phyloP scores from a whole-genome alignment of 2,888 invertebrate species.

The Drosophila nigritarsus region DNA sequence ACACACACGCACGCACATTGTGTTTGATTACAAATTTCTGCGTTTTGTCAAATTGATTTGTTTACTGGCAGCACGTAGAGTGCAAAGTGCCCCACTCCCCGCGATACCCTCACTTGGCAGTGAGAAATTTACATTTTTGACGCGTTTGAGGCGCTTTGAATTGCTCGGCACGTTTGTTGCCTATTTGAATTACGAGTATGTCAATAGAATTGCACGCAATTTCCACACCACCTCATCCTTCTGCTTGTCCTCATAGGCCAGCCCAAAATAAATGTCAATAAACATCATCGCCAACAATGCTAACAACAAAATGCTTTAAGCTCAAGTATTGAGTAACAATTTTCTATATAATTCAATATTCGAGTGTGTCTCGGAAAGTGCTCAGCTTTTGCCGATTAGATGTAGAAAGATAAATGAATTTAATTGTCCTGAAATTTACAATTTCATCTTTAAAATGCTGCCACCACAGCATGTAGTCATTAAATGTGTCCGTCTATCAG shows the following conservation, averaged over 20 bases:
- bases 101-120: not conserved
- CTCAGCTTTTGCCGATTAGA: not conserved
- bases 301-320: constrained; percentile 42
- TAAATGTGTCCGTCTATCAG: constrained; percentile 1
- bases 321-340: constrained; percentile 13
- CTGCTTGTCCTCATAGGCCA: constrained; percentile 23
- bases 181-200: constrained; percentile 74
- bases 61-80: constrained; percentile 54
- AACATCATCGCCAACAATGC: constrained; percentile 45
- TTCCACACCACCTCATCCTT: not conserved
- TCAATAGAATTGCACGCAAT: constrained; percentile 63
- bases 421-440: not conserved
- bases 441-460: not conserved
- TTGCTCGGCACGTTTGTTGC: constrained; percentile 74
- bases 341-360: constrained; percentile 8
- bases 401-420: not conserved
- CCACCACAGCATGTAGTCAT: not conserved
- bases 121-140: constrained; percentile 71
- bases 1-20: constrained; percentile 1
- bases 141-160: constrained; percentile 62
- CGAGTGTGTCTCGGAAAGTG: not conserved
- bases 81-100: not conserved
- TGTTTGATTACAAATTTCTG: constrained; percentile 65
- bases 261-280: constrained; percentile 73
- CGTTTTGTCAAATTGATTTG: constrained; percentile 72